Conservation (phyloP, 2,113 vertebrate species). For the Mesembrinibis cayennensis region DNA sequence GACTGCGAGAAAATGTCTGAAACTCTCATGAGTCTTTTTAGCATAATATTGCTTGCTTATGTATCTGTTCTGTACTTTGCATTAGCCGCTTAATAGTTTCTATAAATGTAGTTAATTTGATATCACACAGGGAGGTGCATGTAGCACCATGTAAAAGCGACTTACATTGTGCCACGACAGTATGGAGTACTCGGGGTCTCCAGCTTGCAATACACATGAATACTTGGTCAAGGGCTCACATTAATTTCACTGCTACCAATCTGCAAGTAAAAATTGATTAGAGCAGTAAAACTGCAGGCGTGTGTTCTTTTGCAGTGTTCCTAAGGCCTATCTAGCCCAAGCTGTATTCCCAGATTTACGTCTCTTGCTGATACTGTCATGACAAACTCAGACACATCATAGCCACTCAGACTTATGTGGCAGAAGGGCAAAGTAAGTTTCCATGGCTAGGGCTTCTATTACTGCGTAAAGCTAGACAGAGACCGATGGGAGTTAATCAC, state of each 20-base stretch:
- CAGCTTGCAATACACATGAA: background rate
- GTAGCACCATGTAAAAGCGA: background rate
- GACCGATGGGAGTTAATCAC: conserved; percentile 61
- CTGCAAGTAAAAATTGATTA: background rate
- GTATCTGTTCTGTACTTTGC: background rate
- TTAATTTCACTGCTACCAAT: background rate
- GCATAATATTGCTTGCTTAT: background rate
- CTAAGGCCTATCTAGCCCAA: background rate
- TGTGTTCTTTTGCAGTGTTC: background rate
- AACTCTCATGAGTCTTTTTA: background rate
- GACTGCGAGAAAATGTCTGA: background rate
- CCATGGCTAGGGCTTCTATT: conserved; percentile 6
- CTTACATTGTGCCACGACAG: accelerated
- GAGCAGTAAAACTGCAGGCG: background rate
- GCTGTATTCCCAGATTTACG: background rate
- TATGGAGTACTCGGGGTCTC: background rate
- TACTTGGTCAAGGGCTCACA: background rate
- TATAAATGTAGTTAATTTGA: background rate
- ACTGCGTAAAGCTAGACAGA: background rate
- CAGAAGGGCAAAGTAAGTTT: conserved; percentile 55
- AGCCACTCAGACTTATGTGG: background rate
- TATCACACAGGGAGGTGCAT: background rate
- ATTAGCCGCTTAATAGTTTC: background rate
- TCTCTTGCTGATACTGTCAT: background rate
- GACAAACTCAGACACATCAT: background rate